Percentiles rank a stretch among this genome's conserved stretches.
These are phyloP conservation scores for Phallusia fumigata DNA, from an alignment of 23 tunicate species.

Conservation along the genomic window DNA sequence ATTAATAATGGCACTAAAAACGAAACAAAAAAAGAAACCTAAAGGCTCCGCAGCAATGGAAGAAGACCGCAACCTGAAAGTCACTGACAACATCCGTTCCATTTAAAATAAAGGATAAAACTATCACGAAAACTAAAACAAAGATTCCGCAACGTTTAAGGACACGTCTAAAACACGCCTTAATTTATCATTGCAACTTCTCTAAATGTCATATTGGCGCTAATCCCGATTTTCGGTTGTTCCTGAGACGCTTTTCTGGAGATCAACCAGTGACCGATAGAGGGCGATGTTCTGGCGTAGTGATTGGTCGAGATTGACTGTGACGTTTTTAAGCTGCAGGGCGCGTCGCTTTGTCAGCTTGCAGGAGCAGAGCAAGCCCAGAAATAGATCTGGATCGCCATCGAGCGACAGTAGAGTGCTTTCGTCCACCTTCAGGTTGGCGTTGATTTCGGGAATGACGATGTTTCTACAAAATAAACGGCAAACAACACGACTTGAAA, in stretches of 20 bases:
- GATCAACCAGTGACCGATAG: conserved; percentile 8
- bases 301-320: conserved; percentile 37
- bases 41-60: not conserved
- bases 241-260: not conserved
- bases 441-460: conserved; percentile 34
- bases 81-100: no score
- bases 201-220: no score
- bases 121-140: no score
- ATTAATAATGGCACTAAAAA: not conserved
- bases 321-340: conserved; percentile 15
- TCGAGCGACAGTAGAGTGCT: conserved; percentile 48
- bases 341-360: conserved; percentile 17
- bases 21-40: not conserved
- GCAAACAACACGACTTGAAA: no score
- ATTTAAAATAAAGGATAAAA: no score
- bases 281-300: conserved; percentile 27
- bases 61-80: no score
- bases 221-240: no score
- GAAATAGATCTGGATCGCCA: conserved; percentile 48
- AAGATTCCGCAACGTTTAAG: no score
- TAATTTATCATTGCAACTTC: no score
- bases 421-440: conserved; percentile 17
- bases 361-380: conserved; percentile 17
- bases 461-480: conserved; percentile 31
- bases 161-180: no score